Percentiles rank a stretch among this genome's conserved stretches.
These are phyloP conservation scores for Chrysochloris asiatica DNA, from an alignment of 2,113 vertebrate genomes.

Conservation along the genomic window DNA sequence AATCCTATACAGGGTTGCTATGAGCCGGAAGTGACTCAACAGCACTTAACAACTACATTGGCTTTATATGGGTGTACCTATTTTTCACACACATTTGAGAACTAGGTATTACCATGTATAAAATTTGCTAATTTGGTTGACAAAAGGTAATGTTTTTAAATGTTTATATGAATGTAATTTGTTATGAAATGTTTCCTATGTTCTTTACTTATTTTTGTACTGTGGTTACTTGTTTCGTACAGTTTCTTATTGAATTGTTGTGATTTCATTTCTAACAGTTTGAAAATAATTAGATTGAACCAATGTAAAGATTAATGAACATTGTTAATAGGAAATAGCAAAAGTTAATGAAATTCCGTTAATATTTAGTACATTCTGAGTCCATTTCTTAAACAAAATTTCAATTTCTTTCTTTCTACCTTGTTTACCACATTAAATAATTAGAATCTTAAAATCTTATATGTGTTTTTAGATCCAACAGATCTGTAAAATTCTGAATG, in stretches of 20 bases:
- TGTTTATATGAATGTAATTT: conserved; percentile 30
- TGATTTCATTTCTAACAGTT: conserved; percentile 32
- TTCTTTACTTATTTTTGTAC: conserved; percentile 57
- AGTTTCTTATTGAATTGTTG: conserved; percentile 28
- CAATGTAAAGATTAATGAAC: conserved; percentile 25
- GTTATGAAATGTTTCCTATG: conserved; percentile 39
- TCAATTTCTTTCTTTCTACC: conserved; percentile 14
- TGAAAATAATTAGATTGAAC: conserved; percentile 44
- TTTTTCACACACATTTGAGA: conserved; percentile 43
- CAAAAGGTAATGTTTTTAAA: not conserved
- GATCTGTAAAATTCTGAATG: conserved; percentile 94
- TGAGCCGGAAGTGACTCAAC: too few species aligned
- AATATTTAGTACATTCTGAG: conserved; percentile 30
- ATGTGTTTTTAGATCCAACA: conserved; percentile 87
- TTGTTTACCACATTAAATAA: conserved; percentile 1
- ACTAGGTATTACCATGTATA: conserved; percentile 19
- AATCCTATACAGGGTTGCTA: too few species aligned
- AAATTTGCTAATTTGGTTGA: conserved; percentile 32
- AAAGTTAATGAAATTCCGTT: not conserved
- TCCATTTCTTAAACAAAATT: conserved; percentile 42
- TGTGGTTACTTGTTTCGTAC: not conserved
- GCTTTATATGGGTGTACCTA: not conserved
- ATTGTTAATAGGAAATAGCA: conserved; percentile 37
- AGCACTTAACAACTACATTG: too few species aligned
- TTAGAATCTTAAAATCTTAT: conserved; percentile 42